Evolutionary conservation across 92 coral and sea anemone genomes (phyloP).

Genomic region (Plumapathes pennacea): DNA sequence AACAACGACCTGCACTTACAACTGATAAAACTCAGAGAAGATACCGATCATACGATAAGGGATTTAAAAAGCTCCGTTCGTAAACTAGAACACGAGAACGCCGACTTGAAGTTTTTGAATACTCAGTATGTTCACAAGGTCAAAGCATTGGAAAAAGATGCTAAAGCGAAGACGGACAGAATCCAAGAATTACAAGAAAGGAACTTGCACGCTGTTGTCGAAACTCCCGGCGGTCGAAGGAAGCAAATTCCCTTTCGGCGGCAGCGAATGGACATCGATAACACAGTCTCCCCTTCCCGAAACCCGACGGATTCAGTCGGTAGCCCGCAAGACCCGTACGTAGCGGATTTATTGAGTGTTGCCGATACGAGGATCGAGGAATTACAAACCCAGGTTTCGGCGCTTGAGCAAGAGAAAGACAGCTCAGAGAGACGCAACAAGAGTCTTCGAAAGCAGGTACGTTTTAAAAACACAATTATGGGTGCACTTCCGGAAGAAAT

Average conservation of each 20-base stretch:
- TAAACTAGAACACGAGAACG: slow-evolving; percentile 96
- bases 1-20: slow-evolving; percentile 96
- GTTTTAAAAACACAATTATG: neutral
- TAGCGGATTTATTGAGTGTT: slow-evolving; percentile 92
- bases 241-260: slow-evolving; percentile 95
- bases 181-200: slow-evolving; percentile 92
- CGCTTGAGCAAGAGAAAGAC: slow-evolving; percentile 75
- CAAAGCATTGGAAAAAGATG: slow-evolving; percentile 94
- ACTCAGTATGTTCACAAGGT: slow-evolving; percentile 99
- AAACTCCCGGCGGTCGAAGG: slow-evolving; percentile 97
- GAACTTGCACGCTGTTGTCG: slow-evolving; percentile 98
- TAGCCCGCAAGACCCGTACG: slow-evolving; percentile 85
- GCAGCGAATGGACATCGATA: slow-evolving; percentile 97
- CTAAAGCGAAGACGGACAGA: slow-evolving; percentile 81
- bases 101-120: slow-evolving; percentile 94
- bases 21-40: slow-evolving; percentile 91
- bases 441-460: slow-evolving; percentile 95
- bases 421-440: slow-evolving; percentile 89
- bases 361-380: slow-evolving; percentile 96
- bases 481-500: neutral
- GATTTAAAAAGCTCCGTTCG: slow-evolving; percentile 88
- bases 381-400: slow-evolving; percentile 63
- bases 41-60: slow-evolving; percentile 79
- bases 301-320: slow-evolving; percentile 42
- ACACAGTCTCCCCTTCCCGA: slow-evolving; percentile 87